phyloP scores from a whole-genome alignment of 2,113 vertebrate species.

The Muscicapa adusta region DNA sequence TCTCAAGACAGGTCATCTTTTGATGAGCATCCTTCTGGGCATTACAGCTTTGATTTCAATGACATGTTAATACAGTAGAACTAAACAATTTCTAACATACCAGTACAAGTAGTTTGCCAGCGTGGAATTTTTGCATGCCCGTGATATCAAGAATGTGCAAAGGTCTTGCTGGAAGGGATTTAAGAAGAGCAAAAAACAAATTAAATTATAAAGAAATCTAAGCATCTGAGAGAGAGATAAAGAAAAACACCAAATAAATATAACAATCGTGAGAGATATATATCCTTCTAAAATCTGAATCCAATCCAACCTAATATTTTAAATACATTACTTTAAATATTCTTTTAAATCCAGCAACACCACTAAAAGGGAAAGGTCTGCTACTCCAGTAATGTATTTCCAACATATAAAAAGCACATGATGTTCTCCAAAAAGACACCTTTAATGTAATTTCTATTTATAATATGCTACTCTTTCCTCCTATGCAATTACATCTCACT shows the following conservation, averaged over 20 bases:
- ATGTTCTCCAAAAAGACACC: not conserved
- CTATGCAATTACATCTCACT: not conserved
- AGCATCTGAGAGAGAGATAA: not conserved
- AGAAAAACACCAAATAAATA: not conserved
- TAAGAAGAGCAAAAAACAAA: not conserved
- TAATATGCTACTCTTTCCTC: not conserved
- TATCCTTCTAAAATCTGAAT: not conserved
- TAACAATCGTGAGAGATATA: not conserved
- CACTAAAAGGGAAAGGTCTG: not conserved
- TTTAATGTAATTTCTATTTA: not conserved
- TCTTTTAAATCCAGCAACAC: not conserved
- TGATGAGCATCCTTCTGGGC: not conserved
- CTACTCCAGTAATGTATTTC: not conserved
- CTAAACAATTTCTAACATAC: constrained; percentile 73
- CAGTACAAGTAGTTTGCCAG: constrained; percentile 98
- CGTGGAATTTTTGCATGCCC: constrained; percentile 96
- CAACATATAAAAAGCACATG: not conserved
- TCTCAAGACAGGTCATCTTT: not conserved
- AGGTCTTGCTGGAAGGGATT: constrained; percentile 86
- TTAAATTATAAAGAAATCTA: not conserved
- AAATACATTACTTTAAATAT: not conserved
- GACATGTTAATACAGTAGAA: not conserved
- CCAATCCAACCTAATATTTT: not conserved
- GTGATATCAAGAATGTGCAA: constrained; percentile 96
- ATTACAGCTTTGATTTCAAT: not conserved